These are phyloP conservation scores for Orussus abietinus DNA, from an alignment of 1,140 invertebrate genomes.

Conservation along the genomic window DNA sequence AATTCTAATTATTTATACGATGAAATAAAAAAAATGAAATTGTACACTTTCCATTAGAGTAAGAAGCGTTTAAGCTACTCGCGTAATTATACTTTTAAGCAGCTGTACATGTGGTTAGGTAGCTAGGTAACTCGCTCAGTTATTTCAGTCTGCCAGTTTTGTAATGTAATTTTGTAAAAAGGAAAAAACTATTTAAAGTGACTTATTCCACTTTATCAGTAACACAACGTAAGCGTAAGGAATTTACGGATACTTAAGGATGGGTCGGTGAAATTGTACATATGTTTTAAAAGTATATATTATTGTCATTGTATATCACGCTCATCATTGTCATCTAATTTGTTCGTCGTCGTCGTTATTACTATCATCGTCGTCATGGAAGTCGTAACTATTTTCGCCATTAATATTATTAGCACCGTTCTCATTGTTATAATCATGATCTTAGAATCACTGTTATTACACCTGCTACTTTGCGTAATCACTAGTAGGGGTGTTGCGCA, in stretches of 20 bases:
- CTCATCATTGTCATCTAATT: too few relatives aligned
- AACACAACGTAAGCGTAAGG: constrained; percentile 23
- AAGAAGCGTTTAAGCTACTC: constrained; percentile 21
- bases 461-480: too few relatives aligned
- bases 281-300: constrained; percentile 41
- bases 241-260: constrained; percentile 36
- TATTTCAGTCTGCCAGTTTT: constrained; percentile 46
- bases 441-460: too few relatives aligned
- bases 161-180: constrained; percentile 55
- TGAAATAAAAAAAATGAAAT: constrained; percentile 28
- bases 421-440: too few relatives aligned
- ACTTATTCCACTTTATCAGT: constrained; percentile 40
- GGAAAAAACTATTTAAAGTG: constrained; percentile 42
- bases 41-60: constrained; percentile 38
- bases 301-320: constrained; percentile 36
- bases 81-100: constrained; percentile 27
- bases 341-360: too few relatives aligned
- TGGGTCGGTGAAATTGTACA: constrained; percentile 41
- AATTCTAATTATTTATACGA: constrained; percentile 35
- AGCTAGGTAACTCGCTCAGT: constrained; percentile 38
- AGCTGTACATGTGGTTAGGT: constrained; percentile 40
- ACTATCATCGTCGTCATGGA: too few relatives aligned
- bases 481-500: too few relatives aligned
- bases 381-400: too few relatives aligned
- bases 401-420: too few relatives aligned